Evolutionary conservation across 2,797 vertebrate genomes (phyloP), one percentile per base, ranked within the genome.

Genomic region (Otolemur crassicaudatus): DNA sequence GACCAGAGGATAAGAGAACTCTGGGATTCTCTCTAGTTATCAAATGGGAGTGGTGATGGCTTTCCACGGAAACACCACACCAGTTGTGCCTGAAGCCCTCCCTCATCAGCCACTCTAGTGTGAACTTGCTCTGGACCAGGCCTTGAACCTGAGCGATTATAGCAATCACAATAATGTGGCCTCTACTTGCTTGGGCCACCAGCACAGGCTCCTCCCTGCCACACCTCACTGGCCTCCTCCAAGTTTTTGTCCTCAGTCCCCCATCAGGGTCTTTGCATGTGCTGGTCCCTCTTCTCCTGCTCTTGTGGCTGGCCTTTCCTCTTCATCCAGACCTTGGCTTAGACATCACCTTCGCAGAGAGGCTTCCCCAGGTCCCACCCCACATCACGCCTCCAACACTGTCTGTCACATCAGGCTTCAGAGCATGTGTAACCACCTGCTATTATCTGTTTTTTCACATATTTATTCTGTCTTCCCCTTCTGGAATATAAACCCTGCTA

Each of bases 21-120:
- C 3, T 1, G 65, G 76, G 61, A 69, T 27, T 22, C 20, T 53
- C 34, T 63, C 27, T 22, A 23, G 80, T 63, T 22, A 17, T 20
- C 34, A 7, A 7, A 69, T 6, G 8, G 53, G 46, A 37, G 14
- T 3, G 31, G n/a, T 11, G 75, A 60, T 49, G 23, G 86, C 72
- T 94, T 95, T 91, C 95, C 83, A 91, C 46, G 61, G 97, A 91
- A 94, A 96, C 58, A 8, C 69, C 3, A 3, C 7, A 5, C 29
- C 9, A 29, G 49, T 1, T 49, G 5, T 2, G 87, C 49, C 40
- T 7, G 40, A 34, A 8, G 43, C 13, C 46, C 37, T 82, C 7
- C 0, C 43, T 60, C 25, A 5, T 0, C 9, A 49, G 43, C 34
- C 22, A 7, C 1, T 43, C 70, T 43, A 6, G 75, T 72, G 10